Evolutionary conservation across 2,888 invertebrate genomes (phyloP).

Genomic region (Diaperis boleti): DNA sequence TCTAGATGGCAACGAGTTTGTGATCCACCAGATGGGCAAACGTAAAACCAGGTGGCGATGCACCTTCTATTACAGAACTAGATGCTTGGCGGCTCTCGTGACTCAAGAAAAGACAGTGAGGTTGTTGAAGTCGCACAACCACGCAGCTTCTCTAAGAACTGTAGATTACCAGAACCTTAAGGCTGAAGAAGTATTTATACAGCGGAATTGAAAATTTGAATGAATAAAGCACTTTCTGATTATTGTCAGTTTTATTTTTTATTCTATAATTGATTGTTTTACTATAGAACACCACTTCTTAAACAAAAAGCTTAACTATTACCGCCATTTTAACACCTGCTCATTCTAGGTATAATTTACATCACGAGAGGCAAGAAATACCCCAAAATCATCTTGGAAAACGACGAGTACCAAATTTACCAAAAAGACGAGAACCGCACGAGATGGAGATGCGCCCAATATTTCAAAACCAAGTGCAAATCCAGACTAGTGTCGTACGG

Average conservation of each 20-base stretch:
- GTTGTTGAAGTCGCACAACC: background rate
- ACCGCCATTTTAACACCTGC: constrained; percentile 8
- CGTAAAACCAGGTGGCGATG: constrained; percentile 53
- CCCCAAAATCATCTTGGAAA: constrained; percentile 50
- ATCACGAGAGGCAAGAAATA: constrained; percentile 51
- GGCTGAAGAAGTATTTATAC: background rate
- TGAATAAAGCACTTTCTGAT: too few relatives aligned
- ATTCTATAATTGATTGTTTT: too few relatives aligned
- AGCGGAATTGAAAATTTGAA: background rate
- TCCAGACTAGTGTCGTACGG: constrained; percentile 30
- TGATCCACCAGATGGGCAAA: constrained; percentile 39
- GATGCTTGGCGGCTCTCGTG: constrained; percentile 7
- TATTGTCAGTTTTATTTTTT: too few relatives aligned
- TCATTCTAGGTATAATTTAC: constrained; percentile 45
- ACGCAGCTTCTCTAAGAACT: background rate
- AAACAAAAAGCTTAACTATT: too few relatives aligned
- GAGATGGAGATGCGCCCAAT: constrained; percentile 51
- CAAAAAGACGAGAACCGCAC: constrained; percentile 43
- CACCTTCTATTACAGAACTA: constrained; percentile 34
- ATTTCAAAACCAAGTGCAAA: constrained; percentile 39
- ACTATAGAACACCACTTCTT: too few relatives aligned
- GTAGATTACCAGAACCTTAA: background rate
- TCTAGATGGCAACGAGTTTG: constrained; percentile 35
- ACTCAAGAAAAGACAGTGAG: background rate
- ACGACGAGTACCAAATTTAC: constrained; percentile 49